Evolutionary conservation across 2,113 vertebrate species (phyloP).

Genomic region (Synodontis membranacea): DNA sequence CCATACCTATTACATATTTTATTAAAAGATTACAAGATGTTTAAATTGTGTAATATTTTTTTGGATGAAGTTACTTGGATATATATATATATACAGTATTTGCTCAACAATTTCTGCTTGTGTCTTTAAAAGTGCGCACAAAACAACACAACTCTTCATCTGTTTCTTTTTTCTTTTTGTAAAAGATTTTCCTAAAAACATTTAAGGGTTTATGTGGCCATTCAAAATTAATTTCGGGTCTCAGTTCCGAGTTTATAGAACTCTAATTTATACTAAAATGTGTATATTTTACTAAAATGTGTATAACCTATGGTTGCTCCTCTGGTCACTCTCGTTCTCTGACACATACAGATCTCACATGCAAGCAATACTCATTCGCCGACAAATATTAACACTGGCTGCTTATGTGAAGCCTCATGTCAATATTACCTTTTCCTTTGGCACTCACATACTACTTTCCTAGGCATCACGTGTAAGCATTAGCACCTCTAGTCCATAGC

Average conservation of each 20-base stretch:
- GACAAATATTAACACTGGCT: conserved; percentile 59
- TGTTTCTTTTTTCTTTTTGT: neutral
- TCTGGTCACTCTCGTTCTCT: neutral
- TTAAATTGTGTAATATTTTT: neutral
- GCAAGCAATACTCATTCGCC: neutral
- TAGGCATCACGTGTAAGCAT: conserved; percentile 64
- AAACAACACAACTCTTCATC: neutral
- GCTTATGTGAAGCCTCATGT: conserved; percentile 57
- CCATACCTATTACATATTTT: neutral
- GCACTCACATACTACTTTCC: conserved; percentile 66
- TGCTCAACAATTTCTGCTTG: neutral
- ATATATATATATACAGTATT: no score
- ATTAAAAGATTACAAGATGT: neutral
- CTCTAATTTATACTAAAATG: neutral
- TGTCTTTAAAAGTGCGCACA: neutral
- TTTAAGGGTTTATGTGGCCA: neutral
- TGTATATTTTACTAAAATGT: neutral
- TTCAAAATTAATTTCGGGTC: neutral
- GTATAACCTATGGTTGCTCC: neutral
- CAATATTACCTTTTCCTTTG: conserved; percentile 67
- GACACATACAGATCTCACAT: neutral
- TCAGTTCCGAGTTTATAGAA: no score
- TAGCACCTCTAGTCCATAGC: conserved; percentile 53
- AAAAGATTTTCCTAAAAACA: neutral
- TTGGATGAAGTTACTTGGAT: neutral